phyloP scores from a whole-genome alignment of 2,113 vertebrate species.

The Thalassarche chlororhynchos region DNA sequence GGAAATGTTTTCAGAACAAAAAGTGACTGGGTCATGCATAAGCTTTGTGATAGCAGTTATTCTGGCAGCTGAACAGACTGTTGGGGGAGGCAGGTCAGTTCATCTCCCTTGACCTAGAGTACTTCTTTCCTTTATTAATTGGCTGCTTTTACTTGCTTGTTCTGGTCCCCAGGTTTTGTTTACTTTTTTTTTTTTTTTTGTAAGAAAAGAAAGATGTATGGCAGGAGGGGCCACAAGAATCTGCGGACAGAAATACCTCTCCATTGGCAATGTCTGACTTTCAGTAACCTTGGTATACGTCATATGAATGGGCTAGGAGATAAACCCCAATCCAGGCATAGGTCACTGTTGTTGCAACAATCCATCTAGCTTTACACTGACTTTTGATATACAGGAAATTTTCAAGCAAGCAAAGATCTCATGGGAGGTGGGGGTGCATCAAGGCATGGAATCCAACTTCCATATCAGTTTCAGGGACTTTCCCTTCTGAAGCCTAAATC shows the following conservation, averaged over 20 bases:
- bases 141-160: background rate
- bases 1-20: slow-evolving; percentile 46
- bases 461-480: background rate
- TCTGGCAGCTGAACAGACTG: background rate
- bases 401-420: background rate
- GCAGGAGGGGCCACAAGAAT: background rate
- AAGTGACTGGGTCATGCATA: slow-evolving; percentile 10
- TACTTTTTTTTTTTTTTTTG: background rate
- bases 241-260: background rate
- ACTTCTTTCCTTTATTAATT: background rate
- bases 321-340: background rate
- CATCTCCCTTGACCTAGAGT: background rate
- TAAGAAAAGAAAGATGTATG: background rate
- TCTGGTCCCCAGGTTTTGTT: background rate
- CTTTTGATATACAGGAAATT: background rate
- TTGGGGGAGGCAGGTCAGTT: background rate
- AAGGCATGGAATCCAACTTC: background rate
- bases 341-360: background rate
- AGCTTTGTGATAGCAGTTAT: background rate
- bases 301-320: background rate
- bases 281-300: background rate
- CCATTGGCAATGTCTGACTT: background rate
- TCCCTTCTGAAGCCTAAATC: background rate
- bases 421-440: background rate
- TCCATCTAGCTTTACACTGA: background rate